Evolutionary conservation across 2,113 vertebrate genomes (phyloP), one percentile per base, ranked within the genome.

Genomic region (Microtus pennsylvanicus): DNA sequence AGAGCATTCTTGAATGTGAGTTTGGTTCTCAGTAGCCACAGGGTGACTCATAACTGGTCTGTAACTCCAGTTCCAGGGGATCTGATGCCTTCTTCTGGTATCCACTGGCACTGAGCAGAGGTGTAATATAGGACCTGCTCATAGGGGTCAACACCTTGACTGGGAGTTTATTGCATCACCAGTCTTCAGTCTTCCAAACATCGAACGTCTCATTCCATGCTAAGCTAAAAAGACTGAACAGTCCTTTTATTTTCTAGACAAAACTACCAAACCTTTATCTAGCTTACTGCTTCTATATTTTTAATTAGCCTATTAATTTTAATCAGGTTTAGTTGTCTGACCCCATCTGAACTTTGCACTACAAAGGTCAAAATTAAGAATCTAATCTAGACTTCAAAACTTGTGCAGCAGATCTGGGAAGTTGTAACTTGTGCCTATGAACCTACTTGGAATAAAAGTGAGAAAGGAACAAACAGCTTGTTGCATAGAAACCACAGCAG

Each of bases 251-350:
- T 89, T 92, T 14, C 28, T 90, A 95, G 81, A 42, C 72, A 78
- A 72, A 96, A 86, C 17, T 11, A 74, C 76, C 58, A 94, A 87
- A 2, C 1, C 21, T 22, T 93, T 96, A 88, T 86, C 93, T 90
- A 65, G 75, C 35, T 96, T 86, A 22, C 42, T 80, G 33, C 61
- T 58, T 58, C 17, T 17, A 55, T 58, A 90, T 97, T 70, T 94
- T 93, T 45, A 97, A 88, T 88, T 0, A 70, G 5, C n/a, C 80
- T 92, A n/a, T 91, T 47, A 87, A 55, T 95, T 80, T 92, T 96
- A 91, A 86, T 95, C 92, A 97, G 65, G 82, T 80, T 96, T 33
- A 96, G 35, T 90, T 90, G 69, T 87, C 50, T 95, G 93, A 96
- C 45, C 45, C 5, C 7, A 63, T 28, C 26, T 92, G 50, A 2